Percentiles rank a stretch among this genome's conserved stretches.
Conservation (phyloP, 2,113 vertebrate genomes). For the Pseudopipra pipra region DNA sequence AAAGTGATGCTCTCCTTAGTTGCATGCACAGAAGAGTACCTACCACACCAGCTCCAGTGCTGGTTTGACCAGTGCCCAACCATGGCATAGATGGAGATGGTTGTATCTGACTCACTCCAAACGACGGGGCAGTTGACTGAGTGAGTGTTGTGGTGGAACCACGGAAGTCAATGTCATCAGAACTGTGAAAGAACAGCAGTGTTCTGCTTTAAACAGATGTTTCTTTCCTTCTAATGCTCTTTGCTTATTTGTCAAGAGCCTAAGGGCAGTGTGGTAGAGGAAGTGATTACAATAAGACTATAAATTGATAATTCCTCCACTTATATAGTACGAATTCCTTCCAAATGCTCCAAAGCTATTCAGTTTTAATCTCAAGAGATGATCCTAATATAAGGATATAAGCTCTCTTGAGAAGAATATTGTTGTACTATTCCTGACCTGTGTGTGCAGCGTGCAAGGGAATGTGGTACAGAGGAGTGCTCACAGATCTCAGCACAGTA, state of each 20-base stretch:
- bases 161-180: constrained; percentile 91
- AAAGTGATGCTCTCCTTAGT: background rate
- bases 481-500: background rate
- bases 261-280: background rate
- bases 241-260: background rate
- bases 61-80: constrained; percentile 95
- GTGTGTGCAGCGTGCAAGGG: background rate
- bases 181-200: constrained; percentile 75
- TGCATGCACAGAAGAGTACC: background rate
- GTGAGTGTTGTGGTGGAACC: constrained; percentile 92
- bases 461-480: background rate
- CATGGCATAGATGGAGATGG: constrained; percentile 93
- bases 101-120: constrained; percentile 81
- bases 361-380: background rate
- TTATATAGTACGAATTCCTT: background rate
- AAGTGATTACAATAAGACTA: background rate
- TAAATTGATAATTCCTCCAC: background rate
- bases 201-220: background rate
- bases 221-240: background rate
- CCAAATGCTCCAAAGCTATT: rapidly evolving
- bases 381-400: background rate
- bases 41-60: constrained; percentile 95
- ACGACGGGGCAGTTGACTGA: constrained; percentile 79
- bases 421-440: background rate
- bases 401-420: background rate